A percentile compares a stretch with the other conserved stretches of the same genome.
Evolutionary conservation across 1,140 invertebrate species (phyloP).

Genomic region (Nasonia giraulti): DNA sequence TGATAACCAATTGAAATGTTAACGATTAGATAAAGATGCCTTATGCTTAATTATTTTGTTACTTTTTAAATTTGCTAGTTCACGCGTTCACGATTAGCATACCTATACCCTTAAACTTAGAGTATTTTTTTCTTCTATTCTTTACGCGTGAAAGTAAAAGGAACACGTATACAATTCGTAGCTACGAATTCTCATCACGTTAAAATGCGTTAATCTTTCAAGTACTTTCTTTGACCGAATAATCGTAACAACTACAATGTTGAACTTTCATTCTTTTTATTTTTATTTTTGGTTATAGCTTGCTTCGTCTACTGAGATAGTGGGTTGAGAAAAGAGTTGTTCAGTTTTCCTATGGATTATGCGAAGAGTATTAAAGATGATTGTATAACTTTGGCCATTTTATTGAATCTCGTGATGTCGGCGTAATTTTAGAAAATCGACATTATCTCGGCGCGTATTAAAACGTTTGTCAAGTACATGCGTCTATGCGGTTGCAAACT

Average conservation of each 20-base stretch:
- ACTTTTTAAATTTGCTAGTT: constrained; percentile 32
- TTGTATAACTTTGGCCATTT: constrained; percentile 36
- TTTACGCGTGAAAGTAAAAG: constrained; percentile 42
- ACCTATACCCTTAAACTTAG: constrained; percentile 7
- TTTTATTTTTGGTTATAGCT: not conserved
- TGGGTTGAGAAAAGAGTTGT: constrained; percentile 38
- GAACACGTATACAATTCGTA: constrained; percentile 50
- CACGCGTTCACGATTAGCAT: constrained; percentile 8
- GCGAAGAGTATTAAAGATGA: constrained; percentile 9
- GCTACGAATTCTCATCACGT: constrained; percentile 36
- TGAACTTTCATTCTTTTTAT: constrained; percentile 42
- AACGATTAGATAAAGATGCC: constrained; percentile 55
- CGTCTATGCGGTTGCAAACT: not conserved
- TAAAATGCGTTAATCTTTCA: constrained; percentile 37
- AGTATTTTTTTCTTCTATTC: not conserved
- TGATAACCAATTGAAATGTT: constrained; percentile 68
- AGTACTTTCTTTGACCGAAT: constrained; percentile 49
- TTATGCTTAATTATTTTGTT: not conserved
- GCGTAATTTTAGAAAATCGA: not conserved
- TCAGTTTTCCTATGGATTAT: not conserved
- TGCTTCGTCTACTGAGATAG: not conserved
- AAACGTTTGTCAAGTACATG: not conserved
- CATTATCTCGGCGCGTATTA: not conserved
- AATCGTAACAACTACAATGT: constrained; percentile 40
- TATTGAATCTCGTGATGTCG: not conserved